Conservation (phyloP, 2,797 vertebrate species). For the Pangasius larnaudii region DNA sequence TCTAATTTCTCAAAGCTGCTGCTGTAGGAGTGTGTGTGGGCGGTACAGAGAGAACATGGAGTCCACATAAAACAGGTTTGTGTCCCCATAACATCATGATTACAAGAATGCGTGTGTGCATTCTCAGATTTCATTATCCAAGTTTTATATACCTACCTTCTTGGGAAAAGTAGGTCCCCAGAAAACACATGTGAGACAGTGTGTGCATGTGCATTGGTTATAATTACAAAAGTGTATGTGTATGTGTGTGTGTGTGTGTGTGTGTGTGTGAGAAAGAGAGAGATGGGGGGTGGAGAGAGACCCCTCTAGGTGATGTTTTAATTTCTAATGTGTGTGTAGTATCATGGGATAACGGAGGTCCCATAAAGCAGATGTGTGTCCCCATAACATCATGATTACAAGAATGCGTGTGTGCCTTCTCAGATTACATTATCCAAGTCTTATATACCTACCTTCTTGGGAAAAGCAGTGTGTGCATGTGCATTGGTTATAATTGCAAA, state of each 20-base stretch:
- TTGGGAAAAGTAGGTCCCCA: not conserved
- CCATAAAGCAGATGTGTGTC: not conserved
- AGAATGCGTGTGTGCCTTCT: not conserved
- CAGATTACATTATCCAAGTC: too few species aligned
- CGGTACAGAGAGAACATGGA: not conserved
- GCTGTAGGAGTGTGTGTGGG: not conserved
- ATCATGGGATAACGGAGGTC: not conserved
- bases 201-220: not conserved
- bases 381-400: not conserved
- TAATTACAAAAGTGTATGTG: not conserved
- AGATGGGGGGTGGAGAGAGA: not conserved
- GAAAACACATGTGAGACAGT: not conserved
- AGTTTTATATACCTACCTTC: too few species aligned
- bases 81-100: not conserved
- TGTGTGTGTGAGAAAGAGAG: not conserved
- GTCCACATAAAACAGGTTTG: not conserved
- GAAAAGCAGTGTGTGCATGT: not conserved
- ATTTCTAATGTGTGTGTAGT: not conserved
- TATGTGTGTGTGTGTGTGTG: not conserved
- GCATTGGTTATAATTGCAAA: not conserved
- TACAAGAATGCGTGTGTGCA: not conserved
- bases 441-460: too few species aligned
- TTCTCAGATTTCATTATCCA: too few species aligned
- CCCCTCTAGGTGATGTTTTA: not conserved
- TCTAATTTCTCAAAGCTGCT: not conserved